phyloP scores from a whole-genome alignment of 2,888 invertebrate species.

The Drosophila fungiperda region DNA sequence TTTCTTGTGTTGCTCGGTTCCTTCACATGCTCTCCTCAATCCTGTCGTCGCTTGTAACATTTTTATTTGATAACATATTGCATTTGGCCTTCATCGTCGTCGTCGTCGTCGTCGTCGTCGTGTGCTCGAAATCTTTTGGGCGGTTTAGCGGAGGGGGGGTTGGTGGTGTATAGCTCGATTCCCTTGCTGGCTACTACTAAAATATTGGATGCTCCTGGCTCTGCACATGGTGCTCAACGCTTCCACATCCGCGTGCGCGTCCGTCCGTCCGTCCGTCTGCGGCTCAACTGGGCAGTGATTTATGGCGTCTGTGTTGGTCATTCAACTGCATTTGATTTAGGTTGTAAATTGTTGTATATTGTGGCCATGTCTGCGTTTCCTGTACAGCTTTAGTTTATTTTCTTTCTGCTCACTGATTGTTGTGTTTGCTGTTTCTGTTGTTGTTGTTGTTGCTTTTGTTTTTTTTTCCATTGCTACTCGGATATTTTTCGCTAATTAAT shows the following conservation, averaged over 20 bases:
- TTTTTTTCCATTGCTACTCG: constrained; percentile 20
- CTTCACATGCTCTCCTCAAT: constrained; percentile 6
- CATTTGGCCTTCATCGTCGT: constrained; percentile 60
- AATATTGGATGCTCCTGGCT: constrained; percentile 63
- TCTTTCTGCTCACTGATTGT: constrained; percentile 13
- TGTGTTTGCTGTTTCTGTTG: constrained; percentile 12
- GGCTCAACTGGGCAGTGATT: constrained; percentile 77
- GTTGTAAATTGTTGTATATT: constrained; percentile 81
- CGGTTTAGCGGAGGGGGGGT: constrained; percentile 5
- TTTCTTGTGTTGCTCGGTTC: constrained; percentile 54
- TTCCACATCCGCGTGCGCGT: constrained; percentile 29
- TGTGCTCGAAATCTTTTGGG: constrained; percentile 49
- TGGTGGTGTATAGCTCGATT: background rate
- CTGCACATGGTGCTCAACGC: constrained; percentile 40
- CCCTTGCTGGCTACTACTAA: constrained; percentile 55
- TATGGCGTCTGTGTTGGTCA: constrained; percentile 81
- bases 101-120: constrained; percentile 48
- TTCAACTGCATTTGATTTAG: constrained; percentile 82
- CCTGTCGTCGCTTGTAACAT: constrained; percentile 81
- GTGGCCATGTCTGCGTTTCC: constrained; percentile 71
- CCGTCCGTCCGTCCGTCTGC: constrained; percentile 41
- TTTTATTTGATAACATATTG: constrained; percentile 82
- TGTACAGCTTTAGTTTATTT: constrained; percentile 59
- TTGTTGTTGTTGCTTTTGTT: constrained; percentile 2
- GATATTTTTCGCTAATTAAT: constrained; percentile 76